phyloP scores from a whole-genome alignment of 53 echinoderm and acorn worm species.

The Luidia sarsii region DNA sequence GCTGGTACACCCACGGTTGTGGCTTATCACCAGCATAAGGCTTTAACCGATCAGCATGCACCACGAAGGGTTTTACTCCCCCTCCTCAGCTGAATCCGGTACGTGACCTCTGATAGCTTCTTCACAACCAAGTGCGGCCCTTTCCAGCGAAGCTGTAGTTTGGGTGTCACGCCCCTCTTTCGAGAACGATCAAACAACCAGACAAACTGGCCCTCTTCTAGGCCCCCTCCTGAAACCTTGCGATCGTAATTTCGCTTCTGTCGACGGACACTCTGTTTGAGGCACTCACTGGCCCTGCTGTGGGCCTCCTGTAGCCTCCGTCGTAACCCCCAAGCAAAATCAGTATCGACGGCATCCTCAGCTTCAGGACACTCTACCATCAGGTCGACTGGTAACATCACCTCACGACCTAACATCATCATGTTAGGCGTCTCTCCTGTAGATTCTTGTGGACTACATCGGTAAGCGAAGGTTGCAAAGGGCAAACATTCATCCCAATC shows the following conservation, averaged over 20 bases:
- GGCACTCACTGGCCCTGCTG: conserved; percentile 8
- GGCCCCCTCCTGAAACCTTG: neutral
- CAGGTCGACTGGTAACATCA: neutral
- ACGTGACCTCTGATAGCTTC: conserved; percentile 6
- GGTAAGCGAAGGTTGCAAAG: neutral
- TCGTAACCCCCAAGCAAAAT: conserved; percentile 6
- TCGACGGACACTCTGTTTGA: conserved; percentile 10
- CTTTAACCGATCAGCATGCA: neutral
- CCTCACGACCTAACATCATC: conserved; percentile 9
- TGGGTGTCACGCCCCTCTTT: neutral
- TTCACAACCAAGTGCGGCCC: conserved; percentile 13
- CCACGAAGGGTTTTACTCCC: neutral
- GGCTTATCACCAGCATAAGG: neutral
- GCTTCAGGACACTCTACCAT: conserved; percentile 9
- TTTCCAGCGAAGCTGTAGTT: neutral
- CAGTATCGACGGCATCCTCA: neutral
- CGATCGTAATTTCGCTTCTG: conserved; percentile 67
- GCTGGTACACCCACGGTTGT: too few relatives aligned
- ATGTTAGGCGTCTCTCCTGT: conserved; percentile 2
- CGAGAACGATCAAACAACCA: conserved; percentile 40
- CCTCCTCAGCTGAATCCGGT: neutral
- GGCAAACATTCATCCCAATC: conserved; percentile 5
- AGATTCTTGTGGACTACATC: conserved; percentile 1
- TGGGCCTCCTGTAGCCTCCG: conserved; percentile 18
- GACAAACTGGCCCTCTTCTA: conserved; percentile 40